Percentiles rank a stretch among this genome's conserved stretches.
Evolutionary conservation across 1,140 invertebrate species (phyloP).

Genomic region (Cardiocondyla obscurior): DNA sequence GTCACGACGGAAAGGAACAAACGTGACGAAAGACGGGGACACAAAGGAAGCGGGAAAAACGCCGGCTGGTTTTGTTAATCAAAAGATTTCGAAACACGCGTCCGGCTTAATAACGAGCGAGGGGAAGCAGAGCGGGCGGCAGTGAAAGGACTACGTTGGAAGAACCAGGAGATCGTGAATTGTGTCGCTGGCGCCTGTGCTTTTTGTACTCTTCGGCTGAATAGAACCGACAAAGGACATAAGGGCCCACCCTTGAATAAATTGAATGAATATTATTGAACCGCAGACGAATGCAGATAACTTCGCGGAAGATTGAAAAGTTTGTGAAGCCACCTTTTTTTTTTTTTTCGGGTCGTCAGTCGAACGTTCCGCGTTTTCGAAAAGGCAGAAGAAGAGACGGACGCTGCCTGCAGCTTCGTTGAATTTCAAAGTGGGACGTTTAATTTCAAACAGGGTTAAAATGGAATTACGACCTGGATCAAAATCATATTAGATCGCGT

Average conservation of each 20-base stretch:
- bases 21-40: constrained; percentile 9
- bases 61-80: constrained; percentile 72
- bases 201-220: constrained; percentile 31
- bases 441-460: too few species aligned
- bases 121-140: neutral
- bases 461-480: too few species aligned
- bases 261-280: constrained; percentile 28
- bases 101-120: constrained; percentile 70
- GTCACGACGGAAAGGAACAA: constrained; percentile 20
- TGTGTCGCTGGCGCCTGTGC: constrained; percentile 22
- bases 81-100: constrained; percentile 70
- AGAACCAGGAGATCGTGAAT: constrained; percentile 14
- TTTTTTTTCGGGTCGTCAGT: too few species aligned
- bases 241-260: neutral
- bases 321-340: neutral
- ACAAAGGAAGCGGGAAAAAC: constrained; percentile 48
- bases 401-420: neutral
- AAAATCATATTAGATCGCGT: neutral
- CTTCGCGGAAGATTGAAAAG: neutral
- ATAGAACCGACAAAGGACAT: constrained; percentile 4
- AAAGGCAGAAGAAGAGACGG: neutral
- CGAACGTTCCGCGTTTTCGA: neutral
- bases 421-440: neutral
- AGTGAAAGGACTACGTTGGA: neutral
- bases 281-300: constrained; percentile 1